A percentile compares a stretch with the other conserved stretches of the same genome.
Conservation (phyloP, 2,888 invertebrate species). For the Ormyrus labotus region DNA sequence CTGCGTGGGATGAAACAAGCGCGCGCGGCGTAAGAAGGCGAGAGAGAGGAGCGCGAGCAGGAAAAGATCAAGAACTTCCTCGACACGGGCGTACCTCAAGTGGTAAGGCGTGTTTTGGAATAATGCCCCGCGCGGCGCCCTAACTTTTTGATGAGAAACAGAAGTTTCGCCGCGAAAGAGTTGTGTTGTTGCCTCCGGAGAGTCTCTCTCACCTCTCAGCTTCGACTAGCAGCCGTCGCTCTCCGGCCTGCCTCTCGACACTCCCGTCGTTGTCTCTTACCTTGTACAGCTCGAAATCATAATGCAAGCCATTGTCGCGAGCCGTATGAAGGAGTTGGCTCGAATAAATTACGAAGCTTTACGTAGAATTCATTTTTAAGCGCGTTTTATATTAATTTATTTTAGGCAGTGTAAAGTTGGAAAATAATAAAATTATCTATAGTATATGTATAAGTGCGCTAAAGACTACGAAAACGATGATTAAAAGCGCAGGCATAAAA, state of each 20-base stretch:
- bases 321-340: background rate
- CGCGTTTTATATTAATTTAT: background rate
- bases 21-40: background rate
- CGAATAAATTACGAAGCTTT: too few relatives aligned
- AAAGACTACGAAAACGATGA: conserved; percentile 4
- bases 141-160: conserved; percentile 58
- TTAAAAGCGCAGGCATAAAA: conserved; percentile 42
- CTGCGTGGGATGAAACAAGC: conserved; percentile 50
- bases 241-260: background rate
- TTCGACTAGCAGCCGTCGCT: conserved; percentile 37
- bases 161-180: conserved; percentile 53
- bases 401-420: background rate
- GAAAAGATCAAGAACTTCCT: conserved; percentile 59
- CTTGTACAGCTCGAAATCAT: conserved; percentile 1
- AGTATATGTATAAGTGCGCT: background rate
- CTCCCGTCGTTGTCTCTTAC: background rate
- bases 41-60: conserved; percentile 31
- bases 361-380: background rate
- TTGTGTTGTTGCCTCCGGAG: conserved; percentile 25
- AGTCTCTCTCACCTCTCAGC: conserved; percentile 20
- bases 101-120: conserved; percentile 56
- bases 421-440: background rate
- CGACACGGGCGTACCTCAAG: conserved; percentile 56
- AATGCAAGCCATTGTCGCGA: conserved; percentile 6
- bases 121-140: conserved; percentile 42